phyloP scores from a whole-genome alignment of 2,113 vertebrate genomes.

The Atrichornis clamosus region DNA sequence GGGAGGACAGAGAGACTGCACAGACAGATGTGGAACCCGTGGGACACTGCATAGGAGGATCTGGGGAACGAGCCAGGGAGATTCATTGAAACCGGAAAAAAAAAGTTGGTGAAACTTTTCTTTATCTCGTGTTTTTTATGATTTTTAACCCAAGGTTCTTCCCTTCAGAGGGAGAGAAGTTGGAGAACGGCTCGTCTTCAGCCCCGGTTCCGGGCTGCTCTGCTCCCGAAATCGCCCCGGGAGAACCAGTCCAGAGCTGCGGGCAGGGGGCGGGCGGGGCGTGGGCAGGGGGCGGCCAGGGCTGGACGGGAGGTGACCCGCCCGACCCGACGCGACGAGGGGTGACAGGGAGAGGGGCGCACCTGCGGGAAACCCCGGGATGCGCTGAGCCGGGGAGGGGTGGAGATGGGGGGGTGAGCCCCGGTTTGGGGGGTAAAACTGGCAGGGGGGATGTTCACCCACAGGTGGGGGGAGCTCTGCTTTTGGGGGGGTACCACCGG shows the following conservation, averaged over 20 bases:
- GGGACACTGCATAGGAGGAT: not conserved
- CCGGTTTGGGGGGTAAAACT: not conserved
- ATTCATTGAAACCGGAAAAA: accelerated
- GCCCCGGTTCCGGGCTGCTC: accelerated
- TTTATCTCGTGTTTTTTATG: not conserved
- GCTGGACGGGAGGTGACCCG: not conserved
- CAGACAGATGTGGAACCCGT: accelerated
- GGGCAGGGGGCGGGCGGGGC: not conserved
- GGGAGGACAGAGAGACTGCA: not conserved
- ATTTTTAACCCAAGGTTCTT: not conserved
- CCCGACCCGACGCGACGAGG: not conserved
- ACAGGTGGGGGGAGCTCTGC: not conserved
- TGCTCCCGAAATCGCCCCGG: accelerated
- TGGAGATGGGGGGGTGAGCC: not conserved
- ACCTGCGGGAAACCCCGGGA: not conserved
- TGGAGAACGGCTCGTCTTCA: no score
- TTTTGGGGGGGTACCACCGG: not conserved
- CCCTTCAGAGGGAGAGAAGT: no score
- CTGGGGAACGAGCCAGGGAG: not conserved
- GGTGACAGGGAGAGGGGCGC: not conserved
- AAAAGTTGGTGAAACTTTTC: not conserved
- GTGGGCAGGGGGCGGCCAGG: not conserved
- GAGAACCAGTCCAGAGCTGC: not conserved
- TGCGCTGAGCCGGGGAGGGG: not conserved
- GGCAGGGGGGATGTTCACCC: not conserved